These are phyloP conservation scores for Scaptomyza pallida DNA, from an alignment of 1,140 invertebrate species.

Conservation along the genomic window DNA sequence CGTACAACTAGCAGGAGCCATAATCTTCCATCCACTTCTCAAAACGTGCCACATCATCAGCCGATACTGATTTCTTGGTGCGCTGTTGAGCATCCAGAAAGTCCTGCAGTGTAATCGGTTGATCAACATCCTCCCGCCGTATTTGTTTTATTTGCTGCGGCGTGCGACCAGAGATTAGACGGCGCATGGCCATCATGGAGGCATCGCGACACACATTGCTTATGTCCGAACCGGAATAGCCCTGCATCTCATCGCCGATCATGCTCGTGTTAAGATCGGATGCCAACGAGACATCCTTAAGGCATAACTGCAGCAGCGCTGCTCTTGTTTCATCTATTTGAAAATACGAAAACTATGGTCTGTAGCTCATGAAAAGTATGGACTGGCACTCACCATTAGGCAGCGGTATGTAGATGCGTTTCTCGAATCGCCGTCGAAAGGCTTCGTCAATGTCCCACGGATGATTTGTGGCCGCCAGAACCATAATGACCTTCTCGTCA, in stretches of 20 bases:
- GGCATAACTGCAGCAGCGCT: conserved; percentile 94
- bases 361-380: background rate
- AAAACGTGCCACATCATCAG: conserved; percentile 96
- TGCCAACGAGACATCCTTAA: conserved; percentile 94
- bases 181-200: conserved; percentile 99
- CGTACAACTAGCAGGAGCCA: conserved; percentile 87
- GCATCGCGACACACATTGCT: conserved; percentile 99
- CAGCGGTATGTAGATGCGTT: conserved; percentile 99
- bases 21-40: conserved; percentile 98
- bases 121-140: conserved; percentile 96
- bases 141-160: conserved; percentile 97
- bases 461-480: conserved; percentile 99
- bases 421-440: conserved; percentile 96
- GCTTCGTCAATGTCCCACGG: conserved; percentile 99
- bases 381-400: conserved; percentile 89
- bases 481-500: conserved; percentile 94
- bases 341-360: background rate
- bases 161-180: conserved; percentile 95
- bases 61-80: conserved; percentile 97
- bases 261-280: conserved; percentile 91
- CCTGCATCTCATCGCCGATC: conserved; percentile 93
- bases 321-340: conserved; percentile 90
- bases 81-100: conserved; percentile 95
- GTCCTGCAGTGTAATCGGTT: conserved; percentile 95
- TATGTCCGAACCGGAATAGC: conserved; percentile 99